Conservation (phyloP, 2,888 invertebrate genomes). For the Sarcophaga carnaria region DNA sequence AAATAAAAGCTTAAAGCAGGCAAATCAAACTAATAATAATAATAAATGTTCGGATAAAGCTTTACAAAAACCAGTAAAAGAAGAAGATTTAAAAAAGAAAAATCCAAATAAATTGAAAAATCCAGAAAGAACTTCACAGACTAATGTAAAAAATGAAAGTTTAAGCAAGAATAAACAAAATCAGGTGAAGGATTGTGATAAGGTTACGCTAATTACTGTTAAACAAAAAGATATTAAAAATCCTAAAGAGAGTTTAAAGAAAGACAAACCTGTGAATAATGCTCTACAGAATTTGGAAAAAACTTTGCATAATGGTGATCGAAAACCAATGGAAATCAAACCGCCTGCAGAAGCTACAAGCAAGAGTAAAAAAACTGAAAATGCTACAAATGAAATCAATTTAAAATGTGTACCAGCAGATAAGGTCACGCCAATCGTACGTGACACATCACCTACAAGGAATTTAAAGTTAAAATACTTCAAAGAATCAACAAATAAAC, state of each 20-base stretch:
- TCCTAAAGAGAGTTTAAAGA: no score
- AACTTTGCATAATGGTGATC: no score
- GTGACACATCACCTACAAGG: not conserved
- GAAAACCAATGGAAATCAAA: no score
- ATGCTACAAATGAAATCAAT: not conserved
- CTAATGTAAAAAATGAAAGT: not conserved
- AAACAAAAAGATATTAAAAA: no score
- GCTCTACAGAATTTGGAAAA: no score
- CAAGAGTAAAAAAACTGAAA: not conserved
- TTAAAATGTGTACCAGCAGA: not conserved
- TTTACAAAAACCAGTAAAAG: not conserved
- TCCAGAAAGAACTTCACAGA: not conserved
- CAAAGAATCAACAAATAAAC: not conserved
- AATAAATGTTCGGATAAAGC: not conserved
- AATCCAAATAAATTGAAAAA: not conserved
- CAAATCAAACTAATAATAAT: not conserved
- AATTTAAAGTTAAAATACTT: not conserved
- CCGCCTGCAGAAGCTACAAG: no score
- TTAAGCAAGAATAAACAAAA: not conserved
- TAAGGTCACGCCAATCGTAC: not conserved
- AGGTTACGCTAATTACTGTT: no score
- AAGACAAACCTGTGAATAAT: no score
- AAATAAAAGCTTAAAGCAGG: not conserved
- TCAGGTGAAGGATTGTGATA: no score
- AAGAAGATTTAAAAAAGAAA: not conserved